These are phyloP conservation scores for Platycercus adscitus DNA, from an alignment of 2,113 vertebrate genomes.

Conservation along the genomic window DNA sequence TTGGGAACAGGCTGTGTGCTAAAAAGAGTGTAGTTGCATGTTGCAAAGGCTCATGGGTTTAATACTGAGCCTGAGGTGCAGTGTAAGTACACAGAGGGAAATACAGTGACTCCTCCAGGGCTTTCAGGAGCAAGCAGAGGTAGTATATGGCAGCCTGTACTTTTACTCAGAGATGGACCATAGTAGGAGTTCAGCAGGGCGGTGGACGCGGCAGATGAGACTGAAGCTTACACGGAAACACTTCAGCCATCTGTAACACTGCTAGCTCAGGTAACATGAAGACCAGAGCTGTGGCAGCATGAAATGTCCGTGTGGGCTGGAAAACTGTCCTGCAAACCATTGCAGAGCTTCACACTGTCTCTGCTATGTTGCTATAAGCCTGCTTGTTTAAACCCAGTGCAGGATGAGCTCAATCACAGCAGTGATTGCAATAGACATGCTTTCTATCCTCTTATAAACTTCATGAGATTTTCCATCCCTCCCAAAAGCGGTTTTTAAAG, in stretches of 20 bases:
- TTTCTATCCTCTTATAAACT: background rate
- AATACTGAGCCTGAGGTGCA: background rate
- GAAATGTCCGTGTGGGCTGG: background rate
- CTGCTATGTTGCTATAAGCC: background rate
- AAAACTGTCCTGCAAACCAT: background rate
- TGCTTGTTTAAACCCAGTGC: background rate
- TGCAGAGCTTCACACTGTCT: background rate
- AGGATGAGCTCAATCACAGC: background rate
- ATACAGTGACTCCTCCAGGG: background rate
- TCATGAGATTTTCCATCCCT: background rate
- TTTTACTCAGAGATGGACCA: background rate
- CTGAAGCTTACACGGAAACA: background rate
- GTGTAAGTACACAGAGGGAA: background rate
- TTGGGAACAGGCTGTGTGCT: background rate
- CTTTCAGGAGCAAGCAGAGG: background rate
- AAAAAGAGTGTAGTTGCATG: background rate
- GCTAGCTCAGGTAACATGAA: background rate
- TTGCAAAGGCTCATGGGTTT: background rate
- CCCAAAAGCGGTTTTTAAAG: background rate
- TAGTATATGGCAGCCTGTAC: accelerated
- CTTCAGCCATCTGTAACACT: background rate
- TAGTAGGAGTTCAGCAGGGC: background rate
- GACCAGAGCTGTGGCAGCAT: background rate
- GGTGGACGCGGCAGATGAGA: background rate
- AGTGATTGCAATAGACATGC: background rate